These are phyloP conservation scores for Laterallus jamaicensis DNA, from an alignment of 2,113 vertebrate species.

Conservation along the genomic window DNA sequence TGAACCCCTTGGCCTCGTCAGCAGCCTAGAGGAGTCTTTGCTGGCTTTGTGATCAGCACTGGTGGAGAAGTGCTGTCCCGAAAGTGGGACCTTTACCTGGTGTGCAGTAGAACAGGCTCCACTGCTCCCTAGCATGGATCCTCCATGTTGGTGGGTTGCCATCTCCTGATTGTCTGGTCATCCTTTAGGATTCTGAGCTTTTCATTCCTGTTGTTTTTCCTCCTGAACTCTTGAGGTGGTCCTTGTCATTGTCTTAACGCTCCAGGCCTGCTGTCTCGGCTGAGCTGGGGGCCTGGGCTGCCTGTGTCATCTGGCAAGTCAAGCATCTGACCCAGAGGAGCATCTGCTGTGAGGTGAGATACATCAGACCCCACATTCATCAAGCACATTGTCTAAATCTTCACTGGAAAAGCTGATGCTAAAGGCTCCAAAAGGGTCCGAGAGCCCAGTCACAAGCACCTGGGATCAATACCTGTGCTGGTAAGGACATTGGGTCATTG, in stretches of 20 bases:
- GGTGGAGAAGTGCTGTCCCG: not conserved
- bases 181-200: not conserved
- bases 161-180: not conserved
- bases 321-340: not conserved
- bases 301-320: not conserved
- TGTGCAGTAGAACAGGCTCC: not conserved
- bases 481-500: not conserved
- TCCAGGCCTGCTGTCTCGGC: not conserved
- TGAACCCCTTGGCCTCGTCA: not conserved
- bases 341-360: not conserved
- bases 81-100: too few species aligned
- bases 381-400: not conserved
- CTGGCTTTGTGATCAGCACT: not conserved
- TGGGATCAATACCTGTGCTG: not conserved
- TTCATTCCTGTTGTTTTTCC: not conserved
- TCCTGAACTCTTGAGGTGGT: not conserved
- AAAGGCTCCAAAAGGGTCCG: not conserved
- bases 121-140: too few species aligned
- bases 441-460: too few species aligned
- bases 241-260: not conserved
- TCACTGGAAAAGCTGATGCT: too few species aligned
- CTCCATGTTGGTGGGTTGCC: rapidly evolving
- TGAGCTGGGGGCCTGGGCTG: not conserved
- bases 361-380: not conserved
- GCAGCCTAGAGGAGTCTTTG: not conserved